Evolutionary conservation across 2,797 vertebrate species (phyloP).

Genomic region (Peromyscus eremicus): DNA sequence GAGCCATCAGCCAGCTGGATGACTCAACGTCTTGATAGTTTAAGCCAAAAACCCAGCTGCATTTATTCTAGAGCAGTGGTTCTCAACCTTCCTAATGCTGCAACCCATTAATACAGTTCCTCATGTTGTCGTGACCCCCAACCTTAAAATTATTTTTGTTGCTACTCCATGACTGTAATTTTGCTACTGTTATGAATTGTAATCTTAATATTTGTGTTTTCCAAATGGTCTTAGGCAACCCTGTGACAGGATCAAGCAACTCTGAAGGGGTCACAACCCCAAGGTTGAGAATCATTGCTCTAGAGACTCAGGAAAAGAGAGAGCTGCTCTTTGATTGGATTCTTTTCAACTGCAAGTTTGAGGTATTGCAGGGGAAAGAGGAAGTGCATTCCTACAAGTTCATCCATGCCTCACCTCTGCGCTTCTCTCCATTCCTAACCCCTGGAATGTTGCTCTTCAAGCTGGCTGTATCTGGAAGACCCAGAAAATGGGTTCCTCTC

Average conservation of each 20-base stretch:
- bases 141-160: not conserved
- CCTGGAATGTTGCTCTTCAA: not conserved
- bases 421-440: not conserved
- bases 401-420: not conserved
- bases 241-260: not conserved
- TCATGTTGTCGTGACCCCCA: not conserved
- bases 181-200: not conserved
- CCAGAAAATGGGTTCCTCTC: not conserved
- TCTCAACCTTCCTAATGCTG: not conserved
- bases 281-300: not conserved
- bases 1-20: not conserved
- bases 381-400: accelerated
- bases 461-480: not conserved
- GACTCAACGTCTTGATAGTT: not conserved
- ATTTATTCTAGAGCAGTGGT: not conserved
- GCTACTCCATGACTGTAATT: not conserved
- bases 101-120: not conserved
- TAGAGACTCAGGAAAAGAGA: not conserved
- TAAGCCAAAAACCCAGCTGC: not conserved
- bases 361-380: not conserved
- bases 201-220: not conserved
- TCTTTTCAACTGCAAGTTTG: not conserved
- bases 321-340: not conserved
- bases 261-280: not conserved
- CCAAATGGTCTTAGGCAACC: not conserved